Evolutionary conservation across 2,888 invertebrate genomes (phyloP), one percentile per base, ranked within the genome.

Genomic region (Xestia xanthographa): DNA sequence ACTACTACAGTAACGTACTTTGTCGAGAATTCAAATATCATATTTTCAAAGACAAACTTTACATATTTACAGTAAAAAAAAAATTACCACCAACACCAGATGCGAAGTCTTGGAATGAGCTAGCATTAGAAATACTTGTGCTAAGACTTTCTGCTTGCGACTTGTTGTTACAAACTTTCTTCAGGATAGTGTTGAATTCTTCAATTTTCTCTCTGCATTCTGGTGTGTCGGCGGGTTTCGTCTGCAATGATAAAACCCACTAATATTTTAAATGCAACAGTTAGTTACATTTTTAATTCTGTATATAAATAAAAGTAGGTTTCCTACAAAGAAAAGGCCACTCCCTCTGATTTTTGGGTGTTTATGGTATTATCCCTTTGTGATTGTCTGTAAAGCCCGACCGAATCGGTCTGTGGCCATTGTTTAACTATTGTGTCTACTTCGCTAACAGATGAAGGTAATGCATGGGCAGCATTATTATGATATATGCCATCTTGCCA

Each of bases 91-190:
- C 79, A 66, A 95, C 93, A 48, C 94, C 95, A 73, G 92, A 88
- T 20, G 92, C 90, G 82, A 95, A 94, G 22, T 94, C 92, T 82
- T 93, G 92, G 80, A 94, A 95, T 43, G 91, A 91, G 62, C 86
- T 91, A 29, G 91, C 87, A 84, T 86, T 89, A 50, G 92, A 88
- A 72, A 92, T 82, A 86, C 84, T 90, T 69, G 84, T 86, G 22
- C 82, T 83, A 53, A 83, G 66, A 70, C 74, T 87, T 67, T 88
- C 86, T 26, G 77, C 78, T 68, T 79, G 77, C 68, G 87, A 81
- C 82, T 88, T 89, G 77, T 90, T 88, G 75, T 91, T 91, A 82
- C 91, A 78, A 66, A 93, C 92, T 75, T 91, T 89, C 67, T 92
- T 92, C 26, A 92, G 80, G 68, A 93, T 92, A 73, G 90, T 90